Conservation (phyloP, 2,797 vertebrate genomes). For the Epinephelus malabaricus region DNA sequence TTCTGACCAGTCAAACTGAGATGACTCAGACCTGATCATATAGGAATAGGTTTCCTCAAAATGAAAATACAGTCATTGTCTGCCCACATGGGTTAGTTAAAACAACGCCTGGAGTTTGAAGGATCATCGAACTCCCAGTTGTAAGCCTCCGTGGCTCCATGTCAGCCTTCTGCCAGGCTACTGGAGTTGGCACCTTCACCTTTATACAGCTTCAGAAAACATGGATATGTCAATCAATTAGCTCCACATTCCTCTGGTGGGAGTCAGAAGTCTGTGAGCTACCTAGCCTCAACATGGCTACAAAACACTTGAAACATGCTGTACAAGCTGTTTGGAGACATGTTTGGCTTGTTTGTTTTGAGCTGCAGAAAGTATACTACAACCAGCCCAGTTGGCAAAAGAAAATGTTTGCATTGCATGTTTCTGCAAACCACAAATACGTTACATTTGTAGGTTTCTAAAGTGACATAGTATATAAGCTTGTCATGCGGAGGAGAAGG, state of each 20-base stretch:
- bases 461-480: too few relatives aligned
- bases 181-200: constrained; percentile 6
- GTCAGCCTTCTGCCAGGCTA: constrained; percentile 32
- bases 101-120: constrained; percentile 30
- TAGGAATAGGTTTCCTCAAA: constrained; percentile 3
- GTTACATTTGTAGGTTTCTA: too few relatives aligned
- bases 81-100: background rate
- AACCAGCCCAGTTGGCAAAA: too few relatives aligned
- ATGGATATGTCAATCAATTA: constrained; percentile 31
- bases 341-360: background rate
- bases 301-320: constrained; percentile 17
- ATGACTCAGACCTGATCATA: background rate
- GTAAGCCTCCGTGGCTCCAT: constrained; percentile 6
- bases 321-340: constrained; percentile 42
- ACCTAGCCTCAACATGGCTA: constrained; percentile 35
- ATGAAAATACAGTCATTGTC: constrained; percentile 23
- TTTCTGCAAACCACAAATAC: too few relatives aligned
- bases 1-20: constrained; percentile 11
- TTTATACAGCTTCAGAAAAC: constrained; percentile 13
- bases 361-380: constrained; percentile 7
- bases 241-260: constrained; percentile 10
- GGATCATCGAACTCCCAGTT: background rate
- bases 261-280: constrained; percentile 27
- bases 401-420: too few relatives aligned
- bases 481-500: too few relatives aligned